phyloP scores from a whole-genome alignment of 2,113 vertebrate species.

The Hippocampus mohnikei region DNA sequence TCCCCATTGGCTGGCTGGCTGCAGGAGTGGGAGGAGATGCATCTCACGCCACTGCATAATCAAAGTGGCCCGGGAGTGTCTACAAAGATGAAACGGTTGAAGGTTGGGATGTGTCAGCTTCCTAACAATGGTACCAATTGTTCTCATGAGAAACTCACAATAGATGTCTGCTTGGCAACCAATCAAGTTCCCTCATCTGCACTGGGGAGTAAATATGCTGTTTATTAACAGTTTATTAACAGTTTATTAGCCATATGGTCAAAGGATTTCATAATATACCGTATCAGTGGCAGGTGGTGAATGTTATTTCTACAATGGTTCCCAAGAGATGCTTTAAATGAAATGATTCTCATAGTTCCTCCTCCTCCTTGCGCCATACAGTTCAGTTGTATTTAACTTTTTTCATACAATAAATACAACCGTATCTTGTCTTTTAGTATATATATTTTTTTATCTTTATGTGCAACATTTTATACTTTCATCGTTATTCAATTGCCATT shows the following conservation, averaged over 20 bases:
- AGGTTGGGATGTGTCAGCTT: conserved; percentile 25
- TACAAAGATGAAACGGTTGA: conserved; percentile 8
- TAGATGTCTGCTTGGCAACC: conserved; percentile 25
- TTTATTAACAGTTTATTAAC: not conserved
- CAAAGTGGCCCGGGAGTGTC: conserved; percentile 47
- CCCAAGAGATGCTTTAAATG: too few species aligned
- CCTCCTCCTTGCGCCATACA: not conserved
- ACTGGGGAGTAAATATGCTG: conserved; percentile 1
- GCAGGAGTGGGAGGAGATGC: conserved; percentile 38
- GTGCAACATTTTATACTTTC: not conserved
- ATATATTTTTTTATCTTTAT: not conserved
- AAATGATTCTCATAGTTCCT: not conserved
- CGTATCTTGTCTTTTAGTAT: too few species aligned
- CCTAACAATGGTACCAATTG: conserved; percentile 22
- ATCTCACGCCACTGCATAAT: conserved; percentile 65
- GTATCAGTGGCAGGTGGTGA: conserved; percentile 2
- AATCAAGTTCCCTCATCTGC: conserved; percentile 13
- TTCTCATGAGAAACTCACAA: conserved; percentile 32
- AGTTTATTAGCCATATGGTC: not conserved
- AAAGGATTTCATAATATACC: not conserved
- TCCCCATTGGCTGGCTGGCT: conserved; percentile 49
- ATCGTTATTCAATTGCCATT: not conserved
- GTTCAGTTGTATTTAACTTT: conserved; percentile 1
- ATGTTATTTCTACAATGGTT: not conserved
- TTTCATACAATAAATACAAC: not conserved